Evolutionary conservation across 2,113 vertebrate species (phyloP), one percentile per base, ranked within the genome.

Genomic region (Istiophorus platypterus): DNA sequence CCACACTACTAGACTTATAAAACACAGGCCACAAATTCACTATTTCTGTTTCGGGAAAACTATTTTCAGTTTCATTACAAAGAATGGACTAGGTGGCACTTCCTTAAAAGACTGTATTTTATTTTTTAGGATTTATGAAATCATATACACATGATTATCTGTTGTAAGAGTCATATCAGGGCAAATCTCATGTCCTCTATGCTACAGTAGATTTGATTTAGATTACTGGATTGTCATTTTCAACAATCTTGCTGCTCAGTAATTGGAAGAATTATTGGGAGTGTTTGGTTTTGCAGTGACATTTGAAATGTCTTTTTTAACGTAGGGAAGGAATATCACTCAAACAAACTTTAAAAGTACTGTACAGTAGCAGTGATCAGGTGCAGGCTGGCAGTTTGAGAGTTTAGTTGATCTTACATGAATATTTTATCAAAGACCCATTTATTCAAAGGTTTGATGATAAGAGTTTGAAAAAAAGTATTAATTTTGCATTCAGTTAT

Each of bases 281-380:
- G 24, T 69, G 20, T 26, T 64, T 13, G 76, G 20, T 61, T 68
- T 72, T 71, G 74, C 67, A 63, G 68, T 88, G 77, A 81, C 79
- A 84, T 85, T 87, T 89, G 47, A 86, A 86, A 74, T 80, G 56
- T 66, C 49, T 66, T 52, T 26, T 73, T 7, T 72, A 27, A 17
- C 57, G 26, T 22, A 52, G 42, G 20, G 5, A 41, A 66, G 1
- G 27, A 61, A 77, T 63, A 45, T 67, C 39, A 42, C 26, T 56
- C 20, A 31, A 74, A 14, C 45, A 22, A 67, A 63, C 10, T 51
- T 74, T 15, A 18, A 67, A 70, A 17, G 13, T 31, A 14, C 2
- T 72, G 29, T 51, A 69, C 47, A 57, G 7, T 22, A 41, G 66
- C 42, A 39, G 5, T 72, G 34, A 75, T 49, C 24, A 27, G 14